Evolutionary conservation across 2,113 vertebrate genomes (phyloP).

Genomic region (Nematolebias whitei): DNA sequence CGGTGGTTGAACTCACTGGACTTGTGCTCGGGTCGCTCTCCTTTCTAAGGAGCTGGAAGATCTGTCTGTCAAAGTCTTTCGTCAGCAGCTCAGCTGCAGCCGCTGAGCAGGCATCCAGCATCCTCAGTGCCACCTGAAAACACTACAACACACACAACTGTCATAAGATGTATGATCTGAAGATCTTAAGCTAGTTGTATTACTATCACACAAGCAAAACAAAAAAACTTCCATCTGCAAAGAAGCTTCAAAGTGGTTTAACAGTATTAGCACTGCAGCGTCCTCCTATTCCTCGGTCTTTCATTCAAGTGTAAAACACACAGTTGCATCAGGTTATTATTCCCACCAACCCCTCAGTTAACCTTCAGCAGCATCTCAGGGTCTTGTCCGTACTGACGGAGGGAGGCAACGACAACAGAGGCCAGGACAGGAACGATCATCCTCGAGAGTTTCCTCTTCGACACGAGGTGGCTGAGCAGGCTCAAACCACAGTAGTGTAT

Average conservation of each 20-base stretch:
- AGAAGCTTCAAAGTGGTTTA: no score
- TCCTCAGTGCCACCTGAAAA: conserved; percentile 82
- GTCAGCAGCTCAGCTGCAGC: conserved; percentile 85
- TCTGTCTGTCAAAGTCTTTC: conserved; percentile 86
- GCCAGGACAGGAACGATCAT: conserved; percentile 86
- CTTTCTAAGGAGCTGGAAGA: conserved; percentile 88
- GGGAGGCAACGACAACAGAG: conserved; percentile 83
- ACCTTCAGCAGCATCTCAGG: conserved; percentile 86
- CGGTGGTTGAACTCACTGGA: conserved; percentile 74
- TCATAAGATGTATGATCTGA: neutral
- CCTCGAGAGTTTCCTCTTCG: conserved; percentile 85
- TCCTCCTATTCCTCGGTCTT: no score
- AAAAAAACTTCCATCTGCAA: no score
- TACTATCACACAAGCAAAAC: no score
- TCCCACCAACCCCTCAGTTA: neutral
- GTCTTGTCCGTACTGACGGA: conserved; percentile 83
- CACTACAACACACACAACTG: conserved; percentile 74
- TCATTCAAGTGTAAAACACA: neutral
- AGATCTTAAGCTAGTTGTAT: no score
- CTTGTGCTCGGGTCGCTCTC: conserved; percentile 75
- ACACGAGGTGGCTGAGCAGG: conserved; percentile 84
- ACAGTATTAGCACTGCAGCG: no score
- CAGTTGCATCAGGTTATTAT: neutral
- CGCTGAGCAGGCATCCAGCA: conserved; percentile 84
- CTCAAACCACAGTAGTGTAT: conserved; percentile 90